Evolutionary conservation across 2,888 invertebrate species (phyloP).

Genomic region (Mellilla xanthometata): DNA sequence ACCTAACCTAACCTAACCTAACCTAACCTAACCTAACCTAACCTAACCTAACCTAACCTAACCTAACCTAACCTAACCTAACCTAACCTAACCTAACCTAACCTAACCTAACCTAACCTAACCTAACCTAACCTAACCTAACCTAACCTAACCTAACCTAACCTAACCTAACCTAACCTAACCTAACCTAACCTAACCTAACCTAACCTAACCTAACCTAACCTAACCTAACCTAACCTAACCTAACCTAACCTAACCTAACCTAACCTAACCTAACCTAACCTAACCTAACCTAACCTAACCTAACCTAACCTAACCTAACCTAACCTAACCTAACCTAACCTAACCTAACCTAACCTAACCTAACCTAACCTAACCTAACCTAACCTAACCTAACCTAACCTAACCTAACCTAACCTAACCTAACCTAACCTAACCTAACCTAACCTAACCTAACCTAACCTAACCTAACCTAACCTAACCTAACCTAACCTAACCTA

Average conservation of each 20-base stretch:
- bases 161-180: conserved; percentile 20
- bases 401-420: conserved; percentile 4
- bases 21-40: conserved; percentile 20
- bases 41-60: conserved; percentile 21
- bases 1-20: conserved; percentile 15
- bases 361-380: conserved; percentile 32
- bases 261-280: conserved; percentile 14
- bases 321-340: conserved; percentile 25
- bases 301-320: conserved; percentile 14
- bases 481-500: conserved; percentile 5
- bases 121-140: conserved; percentile 20
- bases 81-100: conserved; percentile 20
- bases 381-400: conserved; percentile 29
- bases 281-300: conserved; percentile 14
- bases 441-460: conserved; percentile 4
- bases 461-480: conserved; percentile 4
- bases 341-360: conserved; percentile 32
- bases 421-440: conserved; percentile 4
- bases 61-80: conserved; percentile 21
- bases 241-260: conserved; percentile 15
- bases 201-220: conserved; percentile 13
- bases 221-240: conserved; percentile 12
- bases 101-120: conserved; percentile 17
- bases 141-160: conserved; percentile 19
- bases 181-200: conserved; percentile 17